Evolutionary conservation across 2,888 invertebrate species (phyloP).

Genomic region (Melinopterus prodromus): DNA sequence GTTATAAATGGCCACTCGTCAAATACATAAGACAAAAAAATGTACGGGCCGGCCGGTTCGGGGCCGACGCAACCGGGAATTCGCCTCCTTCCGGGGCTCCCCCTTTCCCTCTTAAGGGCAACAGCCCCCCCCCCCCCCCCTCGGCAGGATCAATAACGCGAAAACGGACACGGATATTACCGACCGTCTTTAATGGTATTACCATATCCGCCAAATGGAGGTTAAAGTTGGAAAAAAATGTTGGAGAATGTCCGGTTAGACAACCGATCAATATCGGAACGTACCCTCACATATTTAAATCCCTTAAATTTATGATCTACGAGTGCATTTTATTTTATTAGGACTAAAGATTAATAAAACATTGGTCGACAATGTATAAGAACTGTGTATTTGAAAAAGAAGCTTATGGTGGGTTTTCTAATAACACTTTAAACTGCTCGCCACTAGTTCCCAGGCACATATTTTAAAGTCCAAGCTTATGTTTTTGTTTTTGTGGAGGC

Average conservation of each 20-base stretch:
- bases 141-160: neutral
- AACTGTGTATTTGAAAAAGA: too few relatives aligned
- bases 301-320: too few relatives aligned
- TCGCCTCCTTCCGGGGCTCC: neutral
- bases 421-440: too few relatives aligned
- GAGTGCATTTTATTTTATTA: too few relatives aligned
- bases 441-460: too few relatives aligned
- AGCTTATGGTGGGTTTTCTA: too few relatives aligned
- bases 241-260: neutral
- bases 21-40: conserved; percentile 26
- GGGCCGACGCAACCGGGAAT: neutral
- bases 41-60: neutral
- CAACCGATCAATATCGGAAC: too few relatives aligned
- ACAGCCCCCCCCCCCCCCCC: neutral
- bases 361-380: too few relatives aligned
- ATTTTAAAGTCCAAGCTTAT: too few relatives aligned
- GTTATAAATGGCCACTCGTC: conserved; percentile 23
- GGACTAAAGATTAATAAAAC: too few relatives aligned
- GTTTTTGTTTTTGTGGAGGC: too few relatives aligned
- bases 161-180: neutral
- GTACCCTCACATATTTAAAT: too few relatives aligned
- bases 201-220: neutral
- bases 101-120: neutral
- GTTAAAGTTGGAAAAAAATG: neutral
- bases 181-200: neutral